Evolutionary conservation across 2,888 invertebrate species (phyloP), one percentile per base, ranked within the genome.

Genomic region (Leptogaster cylindrica): DNA sequence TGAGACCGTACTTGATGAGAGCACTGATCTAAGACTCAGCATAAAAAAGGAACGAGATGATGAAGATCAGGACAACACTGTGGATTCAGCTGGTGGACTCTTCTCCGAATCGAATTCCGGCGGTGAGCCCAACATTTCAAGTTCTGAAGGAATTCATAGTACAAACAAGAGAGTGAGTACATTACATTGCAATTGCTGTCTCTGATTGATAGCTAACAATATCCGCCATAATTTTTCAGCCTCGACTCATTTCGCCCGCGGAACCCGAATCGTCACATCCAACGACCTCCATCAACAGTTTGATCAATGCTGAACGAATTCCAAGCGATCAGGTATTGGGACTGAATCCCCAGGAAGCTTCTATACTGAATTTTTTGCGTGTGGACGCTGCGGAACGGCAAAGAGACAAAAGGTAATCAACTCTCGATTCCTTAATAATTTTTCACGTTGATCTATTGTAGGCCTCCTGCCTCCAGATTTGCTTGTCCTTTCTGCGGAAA

Each of bases 401-500:
- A 75, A 84, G 90, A 50, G 90, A 90, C 76, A 84, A 90, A 69
- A 77, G 81, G 81, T 81, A 74, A 73, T 72, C 71, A 7, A 25
- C 23, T 16, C n/a, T 18, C 3, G 41, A 81, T 31, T 50, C 12
- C 25, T 16, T n/a, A 25, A n/a, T 50, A 18, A 39, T n/a, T 36
- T 67, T 66, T 41, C 23, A 63, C 44, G 28, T 64, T 51, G 4
- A 4, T 66, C 28, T 16, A 64, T 71, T 72, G 7, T 71, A 79
- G 79, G 31, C 78, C 79, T 4, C 78, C 77, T 46, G 76, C 79
- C n/a, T 79, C 81, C 27, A 86, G 91, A 67, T 93, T 93, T 79
- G 92, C 93, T 27, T 93, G 93, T 76, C 93, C 93, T 0, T 93
- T 93, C 78, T 93, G 93, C 79, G 92, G 92, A 52, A 93, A 93